Conservation (phyloP, 2,113 vertebrate genomes). For the Crypturellus undulatus region DNA sequence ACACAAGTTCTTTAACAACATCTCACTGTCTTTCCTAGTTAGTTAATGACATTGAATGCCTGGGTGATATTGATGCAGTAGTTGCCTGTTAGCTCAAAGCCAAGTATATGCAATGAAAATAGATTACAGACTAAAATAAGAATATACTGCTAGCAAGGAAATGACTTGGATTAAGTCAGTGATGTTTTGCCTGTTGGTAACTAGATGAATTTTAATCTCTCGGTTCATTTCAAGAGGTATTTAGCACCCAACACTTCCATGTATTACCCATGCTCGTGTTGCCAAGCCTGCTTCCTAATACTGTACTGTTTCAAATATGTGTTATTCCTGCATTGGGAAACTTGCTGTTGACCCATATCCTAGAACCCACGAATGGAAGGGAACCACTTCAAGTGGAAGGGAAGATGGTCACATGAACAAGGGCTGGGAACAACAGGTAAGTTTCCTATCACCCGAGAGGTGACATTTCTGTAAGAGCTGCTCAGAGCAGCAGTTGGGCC, state of each 20-base stretch:
- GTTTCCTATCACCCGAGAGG: neutral
- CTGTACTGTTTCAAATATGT: neutral
- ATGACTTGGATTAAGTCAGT: conserved; percentile 1
- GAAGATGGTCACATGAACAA: neutral
- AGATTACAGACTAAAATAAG: neutral
- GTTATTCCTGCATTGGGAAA: neutral
- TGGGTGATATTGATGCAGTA: neutral
- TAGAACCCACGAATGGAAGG: neutral
- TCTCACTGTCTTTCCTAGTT: neutral
- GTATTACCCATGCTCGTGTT: neutral
- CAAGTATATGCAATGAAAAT: neutral
- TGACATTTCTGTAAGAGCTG: neutral
- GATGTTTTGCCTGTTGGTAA: neutral
- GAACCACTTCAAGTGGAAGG: neutral
- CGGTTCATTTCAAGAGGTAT: neutral
- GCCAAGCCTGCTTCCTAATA: neutral
- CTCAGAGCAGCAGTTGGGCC: neutral
- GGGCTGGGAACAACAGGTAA: neutral
- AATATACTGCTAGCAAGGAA: neutral
- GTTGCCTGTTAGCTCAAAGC: neutral
- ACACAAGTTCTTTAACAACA: neutral
- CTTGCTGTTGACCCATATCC: neutral
- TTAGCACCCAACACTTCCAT: neutral
- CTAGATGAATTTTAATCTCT: conserved; percentile 34
- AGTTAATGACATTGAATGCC: neutral